phyloP scores from a whole-genome alignment of 35 echinoderm and acorn worm species.

The Diadema setosum region DNA sequence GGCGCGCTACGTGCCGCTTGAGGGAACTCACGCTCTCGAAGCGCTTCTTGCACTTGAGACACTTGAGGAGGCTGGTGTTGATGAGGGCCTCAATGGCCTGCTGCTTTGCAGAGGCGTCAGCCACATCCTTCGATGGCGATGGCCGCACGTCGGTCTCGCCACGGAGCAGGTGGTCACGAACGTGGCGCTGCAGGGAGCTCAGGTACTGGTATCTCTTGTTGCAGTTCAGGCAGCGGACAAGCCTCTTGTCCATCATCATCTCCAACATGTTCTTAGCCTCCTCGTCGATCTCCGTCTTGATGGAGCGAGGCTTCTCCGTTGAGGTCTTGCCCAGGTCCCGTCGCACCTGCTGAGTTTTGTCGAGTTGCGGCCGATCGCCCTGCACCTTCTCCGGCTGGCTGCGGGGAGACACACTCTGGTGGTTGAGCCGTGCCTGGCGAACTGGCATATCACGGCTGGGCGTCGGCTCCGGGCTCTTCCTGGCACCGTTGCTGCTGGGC shows the following conservation, averaged over 20 bases:
- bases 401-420: conserved; percentile 44
- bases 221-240: conserved; percentile 76
- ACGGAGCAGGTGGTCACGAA: conserved; percentile 54
- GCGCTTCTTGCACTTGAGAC: conserved; percentile 84
- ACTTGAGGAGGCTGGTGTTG: conserved; percentile 79
- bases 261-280: conserved; percentile 24
- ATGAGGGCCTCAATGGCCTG: conserved; percentile 67
- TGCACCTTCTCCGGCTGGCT: conserved; percentile 14
- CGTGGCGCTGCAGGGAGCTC: conserved; percentile 79
- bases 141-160: not conserved
- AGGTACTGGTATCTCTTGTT: conserved; percentile 81
- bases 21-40: conserved; percentile 60
- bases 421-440: conserved; percentile 50
- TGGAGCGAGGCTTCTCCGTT: not conserved
- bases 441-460: conserved; percentile 41
- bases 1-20: conserved; percentile 84
- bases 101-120: conserved; percentile 43
- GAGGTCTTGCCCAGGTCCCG: not conserved
- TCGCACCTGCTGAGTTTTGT: not conserved
- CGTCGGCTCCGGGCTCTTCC: not conserved
- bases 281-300: conserved; percentile 50
- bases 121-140: conserved; percentile 11
- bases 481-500: not conserved
- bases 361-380: not conserved
- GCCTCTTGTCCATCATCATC: conserved; percentile 76